Conservation (phyloP, 1,140 invertebrate genomes). For the Caenorhabditis brenneri region DNA sequence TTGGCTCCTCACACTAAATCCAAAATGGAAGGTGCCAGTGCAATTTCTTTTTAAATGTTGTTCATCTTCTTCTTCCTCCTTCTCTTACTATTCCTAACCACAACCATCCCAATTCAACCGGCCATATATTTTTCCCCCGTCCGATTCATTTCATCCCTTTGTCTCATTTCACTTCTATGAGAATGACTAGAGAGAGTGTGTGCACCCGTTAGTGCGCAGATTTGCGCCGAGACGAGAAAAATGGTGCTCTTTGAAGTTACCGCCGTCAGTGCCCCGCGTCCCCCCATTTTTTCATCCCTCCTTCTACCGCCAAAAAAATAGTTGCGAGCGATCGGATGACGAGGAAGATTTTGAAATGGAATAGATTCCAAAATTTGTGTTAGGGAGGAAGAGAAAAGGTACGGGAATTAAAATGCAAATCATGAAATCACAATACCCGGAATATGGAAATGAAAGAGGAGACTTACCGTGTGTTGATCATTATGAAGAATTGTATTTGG, state of each 20-base stretch:
- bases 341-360: not conserved
- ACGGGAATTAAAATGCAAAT: not conserved
- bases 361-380: not conserved
- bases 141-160: constrained; percentile 38
- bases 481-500: constrained; percentile 77
- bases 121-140: not conserved
- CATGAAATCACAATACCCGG: too few species aligned
- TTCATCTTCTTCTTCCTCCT: constrained; percentile 22
- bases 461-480: constrained; percentile 62
- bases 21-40: too few species aligned
- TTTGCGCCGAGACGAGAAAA: constrained; percentile 14
- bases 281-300: not conserved
- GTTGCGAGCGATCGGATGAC: too few species aligned
- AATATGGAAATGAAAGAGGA: not conserved
- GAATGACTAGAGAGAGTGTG: not conserved
- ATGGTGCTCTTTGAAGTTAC: constrained; percentile 33
- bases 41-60: not conserved
- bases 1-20: too few species aligned
- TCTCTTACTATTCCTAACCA: not conserved
- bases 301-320: constrained; percentile 3
- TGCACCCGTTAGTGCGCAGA: not conserved
- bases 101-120: not conserved
- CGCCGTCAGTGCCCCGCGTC: not conserved
- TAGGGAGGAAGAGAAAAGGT: not conserved
- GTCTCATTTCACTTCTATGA: constrained; percentile 32